Base-by-base conservation (phyloP, 30 jellyfish, hydroid and myxozoan species). In the Hydractinia symbiolongicarpus region DNA sequence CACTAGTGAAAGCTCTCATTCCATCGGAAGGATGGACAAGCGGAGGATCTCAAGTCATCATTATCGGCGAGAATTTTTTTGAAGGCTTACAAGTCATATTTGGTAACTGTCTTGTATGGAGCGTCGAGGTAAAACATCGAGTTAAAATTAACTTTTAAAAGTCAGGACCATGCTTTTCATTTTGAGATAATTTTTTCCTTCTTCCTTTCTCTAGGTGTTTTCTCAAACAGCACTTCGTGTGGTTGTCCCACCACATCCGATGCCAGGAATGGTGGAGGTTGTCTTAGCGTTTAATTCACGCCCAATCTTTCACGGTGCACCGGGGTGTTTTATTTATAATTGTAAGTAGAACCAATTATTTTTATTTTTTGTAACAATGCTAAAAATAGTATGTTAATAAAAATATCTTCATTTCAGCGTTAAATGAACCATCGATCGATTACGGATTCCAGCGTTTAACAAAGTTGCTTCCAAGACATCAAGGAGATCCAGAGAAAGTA, bases 1-100 rank as follows among this genome's bases (percentile, higher is more conserved):
- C 99, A 8, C 64, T 81, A 4, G 78, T 94, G 66, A 85, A 88
- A 50, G 95, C 91, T 0, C 54, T 94, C 83, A 76, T 94, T 5
- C 99, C 99, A 5, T 72, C 93, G 6, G 99, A 88, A 57, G 99
- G 97, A 21, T 86, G 97, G 96, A 78, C 88, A 16, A 68, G 91
- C 11, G 99, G 99, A 20, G 96, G 97, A 10, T 77, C 95, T 6
- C 97, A 94, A 79, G 89, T 94, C 72, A 84, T 90, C 44, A 83
- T 94, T 58, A 83, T 94, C 54, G 99, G 99, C 8, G 99, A 94
- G 81, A 79, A 89, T 77, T 94, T 94, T 76, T 94, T 89, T 77
- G 99, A 94, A 30, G 99, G 99, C 30, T 76, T 94, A 5, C 97
- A 89, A 68, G 79, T 94, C 67, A 84, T 90, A 9, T 94, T 94